phyloP scores from a whole-genome alignment of 2,888 invertebrate species.

The Pheosia tremula region DNA sequence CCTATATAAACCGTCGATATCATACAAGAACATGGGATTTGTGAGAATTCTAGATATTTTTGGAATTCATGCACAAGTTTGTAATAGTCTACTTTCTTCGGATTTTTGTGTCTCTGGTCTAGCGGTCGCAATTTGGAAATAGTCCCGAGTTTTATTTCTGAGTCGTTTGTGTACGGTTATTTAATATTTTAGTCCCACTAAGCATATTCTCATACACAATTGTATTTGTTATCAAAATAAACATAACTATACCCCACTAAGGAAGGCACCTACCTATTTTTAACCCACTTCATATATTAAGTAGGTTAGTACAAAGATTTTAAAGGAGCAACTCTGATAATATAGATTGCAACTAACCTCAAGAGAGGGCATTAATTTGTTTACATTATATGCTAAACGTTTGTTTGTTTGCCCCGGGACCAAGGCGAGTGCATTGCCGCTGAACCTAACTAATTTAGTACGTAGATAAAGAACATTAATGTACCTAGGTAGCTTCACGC shows the following conservation, averaged over 20 bases:
- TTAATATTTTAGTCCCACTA: too few species aligned
- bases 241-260: too few species aligned
- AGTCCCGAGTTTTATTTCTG: too few species aligned
- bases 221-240: too few species aligned
- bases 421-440: slow-evolving; percentile 9
- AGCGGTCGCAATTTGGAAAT: too few species aligned
- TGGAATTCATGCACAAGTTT: not conserved
- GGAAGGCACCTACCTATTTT: not conserved
- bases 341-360: not conserved
- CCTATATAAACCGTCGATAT: slow-evolving; percentile 8
- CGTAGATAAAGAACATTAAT: not conserved
- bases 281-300: not conserved
- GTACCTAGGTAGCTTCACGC: not conserved
- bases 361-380: not conserved
- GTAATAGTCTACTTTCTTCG: not conserved
- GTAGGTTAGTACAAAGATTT: not conserved
- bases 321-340: not conserved
- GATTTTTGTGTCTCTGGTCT: not conserved
- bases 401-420: slow-evolving; percentile 14
- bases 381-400: slow-evolving; percentile 13
- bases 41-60: not conserved
- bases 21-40: not conserved
- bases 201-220: too few species aligned
- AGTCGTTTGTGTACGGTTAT: too few species aligned
- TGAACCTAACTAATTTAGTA: not conserved